A percentile compares a stretch with the other conserved stretches of the same genome.
Conservation (phyloP, 2,888 invertebrate species). For the Acrobasis suavella region DNA sequence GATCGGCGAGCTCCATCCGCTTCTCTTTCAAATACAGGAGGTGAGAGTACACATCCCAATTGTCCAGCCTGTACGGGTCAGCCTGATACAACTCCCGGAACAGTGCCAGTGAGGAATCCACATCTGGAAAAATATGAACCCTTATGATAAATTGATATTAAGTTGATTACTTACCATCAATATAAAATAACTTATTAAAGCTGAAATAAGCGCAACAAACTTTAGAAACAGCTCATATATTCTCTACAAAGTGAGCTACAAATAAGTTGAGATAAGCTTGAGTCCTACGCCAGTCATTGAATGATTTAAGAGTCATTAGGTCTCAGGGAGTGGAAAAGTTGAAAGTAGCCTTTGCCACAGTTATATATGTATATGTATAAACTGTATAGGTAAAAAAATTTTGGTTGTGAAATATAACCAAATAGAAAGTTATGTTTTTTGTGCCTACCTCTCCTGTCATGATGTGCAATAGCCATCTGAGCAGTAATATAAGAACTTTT, state of each 20-base stretch:
- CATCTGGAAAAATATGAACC: slow-evolving; percentile 84
- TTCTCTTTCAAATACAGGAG: slow-evolving; percentile 96
- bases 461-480: slow-evolving; percentile 95
- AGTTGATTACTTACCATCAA: too few relatives aligned
- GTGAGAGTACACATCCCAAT: slow-evolving; percentile 98
- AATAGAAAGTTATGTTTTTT: slow-evolving; percentile 11
- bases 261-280: too few relatives aligned
- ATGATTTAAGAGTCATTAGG: too few relatives aligned
- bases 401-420: slow-evolving; percentile 9
- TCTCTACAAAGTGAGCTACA: too few relatives aligned
- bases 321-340: too few relatives aligned
- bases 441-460: slow-evolving; percentile 95
- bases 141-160: neutral
- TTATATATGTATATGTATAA: too few relatives aligned
- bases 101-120: slow-evolving; percentile 92
- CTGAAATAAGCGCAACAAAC: too few relatives aligned
- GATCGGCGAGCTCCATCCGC: slow-evolving; percentile 93
- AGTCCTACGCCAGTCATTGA: too few relatives aligned
- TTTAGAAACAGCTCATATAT: too few relatives aligned
- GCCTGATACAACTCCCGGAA: slow-evolving; percentile 91
- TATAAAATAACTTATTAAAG: too few relatives aligned
- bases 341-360: too few relatives aligned
- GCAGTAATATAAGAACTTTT: slow-evolving; percentile 94
- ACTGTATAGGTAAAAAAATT: neutral
- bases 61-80: slow-evolving; percentile 97